Percentiles rank a stretch among this genome's conserved stretches.
These are phyloP conservation scores for Aleiodes testaceus DNA, from an alignment of 2,888 invertebrate genomes.

Conservation along the genomic window DNA sequence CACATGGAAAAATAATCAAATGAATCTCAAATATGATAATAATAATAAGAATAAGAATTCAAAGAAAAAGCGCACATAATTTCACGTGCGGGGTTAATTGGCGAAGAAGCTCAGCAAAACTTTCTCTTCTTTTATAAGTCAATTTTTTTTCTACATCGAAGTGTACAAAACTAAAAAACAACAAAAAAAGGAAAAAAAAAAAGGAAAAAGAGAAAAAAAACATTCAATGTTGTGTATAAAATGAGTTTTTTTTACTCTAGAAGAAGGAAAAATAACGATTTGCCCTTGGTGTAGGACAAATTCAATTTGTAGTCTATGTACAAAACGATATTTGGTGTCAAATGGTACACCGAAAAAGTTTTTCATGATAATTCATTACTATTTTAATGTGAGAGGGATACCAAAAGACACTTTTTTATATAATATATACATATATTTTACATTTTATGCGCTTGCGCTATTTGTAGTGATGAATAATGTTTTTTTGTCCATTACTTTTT, in stretches of 20 bases:
- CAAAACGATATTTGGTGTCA: slow-evolving; percentile 28
- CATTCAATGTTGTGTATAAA: slow-evolving; percentile 31
- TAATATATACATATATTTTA: slow-evolving; percentile 41
- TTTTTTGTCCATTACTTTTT: slow-evolving; percentile 7
- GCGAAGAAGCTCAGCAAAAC: slow-evolving; percentile 14
- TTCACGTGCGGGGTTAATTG: slow-evolving; percentile 19
- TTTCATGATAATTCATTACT: slow-evolving; percentile 24
- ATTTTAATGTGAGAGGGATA: slow-evolving; percentile 50
- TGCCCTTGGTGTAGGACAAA: slow-evolving; percentile 20
- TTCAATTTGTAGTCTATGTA: slow-evolving; percentile 41
- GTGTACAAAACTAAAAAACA: slow-evolving; percentile 19
- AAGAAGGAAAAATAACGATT: slow-evolving; percentile 21
- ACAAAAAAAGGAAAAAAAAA: slow-evolving; percentile 8
- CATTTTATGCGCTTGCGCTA: slow-evolving; percentile 49
- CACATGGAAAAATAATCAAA: slow-evolving; percentile 20
- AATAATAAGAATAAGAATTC: slow-evolving; percentile 14
- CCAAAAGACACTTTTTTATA: slow-evolving; percentile 60
- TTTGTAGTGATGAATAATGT: slow-evolving; percentile 25
- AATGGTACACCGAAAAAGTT: slow-evolving; percentile 19
- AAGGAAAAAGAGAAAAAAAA: slow-evolving; percentile 14
- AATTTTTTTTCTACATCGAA: slow-evolving; percentile 24
- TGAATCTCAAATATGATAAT: slow-evolving; percentile 25
- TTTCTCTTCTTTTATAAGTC: slow-evolving; percentile 19
- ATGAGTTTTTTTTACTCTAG: slow-evolving; percentile 35
- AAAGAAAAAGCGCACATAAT: slow-evolving; percentile 1